phyloP scores from a whole-genome alignment of 2,888 invertebrate species.

The Tolmerus cingulatus region DNA sequence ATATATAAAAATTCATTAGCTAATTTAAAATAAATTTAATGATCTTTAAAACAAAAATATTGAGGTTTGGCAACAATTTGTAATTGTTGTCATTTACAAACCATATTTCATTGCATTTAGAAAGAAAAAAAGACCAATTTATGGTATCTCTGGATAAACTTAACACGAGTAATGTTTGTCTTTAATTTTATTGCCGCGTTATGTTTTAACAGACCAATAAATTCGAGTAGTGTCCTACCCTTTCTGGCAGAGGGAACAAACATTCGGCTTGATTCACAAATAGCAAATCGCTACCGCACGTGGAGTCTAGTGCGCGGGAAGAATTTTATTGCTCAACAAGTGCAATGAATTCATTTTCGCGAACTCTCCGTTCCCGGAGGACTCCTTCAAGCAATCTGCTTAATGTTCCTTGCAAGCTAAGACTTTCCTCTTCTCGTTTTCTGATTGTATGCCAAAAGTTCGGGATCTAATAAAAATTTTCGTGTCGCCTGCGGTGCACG shows the following conservation, averaged over 20 bases:
- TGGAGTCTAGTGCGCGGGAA: not conserved
- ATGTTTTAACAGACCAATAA: not conserved
- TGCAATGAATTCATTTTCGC: slow-evolving; percentile 5
- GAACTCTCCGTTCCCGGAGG: not conserved
- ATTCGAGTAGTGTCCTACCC: not conserved
- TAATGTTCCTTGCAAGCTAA: not conserved
- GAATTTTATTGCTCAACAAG: not conserved
- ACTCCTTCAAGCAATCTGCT: not conserved
- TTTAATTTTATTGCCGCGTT: not conserved
- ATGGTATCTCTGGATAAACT: not conserved
- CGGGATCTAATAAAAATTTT: slow-evolving; percentile 2
- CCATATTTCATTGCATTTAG: not conserved
- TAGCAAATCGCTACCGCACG: not conserved
- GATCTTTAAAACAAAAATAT: no score
- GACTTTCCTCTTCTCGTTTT: not conserved
- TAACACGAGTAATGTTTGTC: not conserved
- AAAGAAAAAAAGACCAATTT: not conserved
- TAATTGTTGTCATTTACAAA: not conserved
- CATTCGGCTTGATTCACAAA: not conserved
- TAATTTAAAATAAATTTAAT: no score
- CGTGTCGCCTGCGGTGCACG: not conserved
- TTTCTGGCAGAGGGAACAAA: not conserved
- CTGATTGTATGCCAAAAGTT: slow-evolving; percentile 13
- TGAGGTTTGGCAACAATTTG: not conserved
- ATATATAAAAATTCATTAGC: no score